These are phyloP conservation scores for Misgurnus anguillicaudatus DNA, from an alignment of 2,113 vertebrate genomes.

Conservation along the genomic window DNA sequence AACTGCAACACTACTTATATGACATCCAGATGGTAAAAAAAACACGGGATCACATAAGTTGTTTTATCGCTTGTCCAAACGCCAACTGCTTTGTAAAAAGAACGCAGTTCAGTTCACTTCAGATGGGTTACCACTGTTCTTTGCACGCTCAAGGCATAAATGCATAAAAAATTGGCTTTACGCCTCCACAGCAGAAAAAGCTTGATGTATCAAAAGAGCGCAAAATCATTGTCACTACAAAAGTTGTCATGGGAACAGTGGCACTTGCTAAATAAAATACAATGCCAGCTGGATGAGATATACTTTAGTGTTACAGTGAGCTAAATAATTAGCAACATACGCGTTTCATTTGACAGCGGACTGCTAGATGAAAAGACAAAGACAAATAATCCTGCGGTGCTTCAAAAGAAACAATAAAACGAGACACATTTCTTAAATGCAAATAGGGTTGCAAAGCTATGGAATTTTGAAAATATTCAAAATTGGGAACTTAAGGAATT, in stretches of 20 bases:
- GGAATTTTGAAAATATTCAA: no score
- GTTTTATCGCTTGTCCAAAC: not conserved
- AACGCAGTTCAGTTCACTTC: not conserved
- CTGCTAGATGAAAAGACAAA: not conserved
- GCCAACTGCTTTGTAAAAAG: not conserved
- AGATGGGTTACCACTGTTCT: not conserved
- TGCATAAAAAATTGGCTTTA: constrained; percentile 27
- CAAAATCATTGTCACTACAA: not conserved
- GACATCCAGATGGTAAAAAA: not conserved
- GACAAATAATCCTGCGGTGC: no score
- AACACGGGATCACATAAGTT: not conserved
- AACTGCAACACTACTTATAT: not conserved
- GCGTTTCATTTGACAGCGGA: not conserved
- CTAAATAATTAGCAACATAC: constrained; percentile 1
- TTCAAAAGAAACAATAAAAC: no score
- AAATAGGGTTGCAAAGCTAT: no score
- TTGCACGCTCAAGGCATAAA: constrained; percentile 66
- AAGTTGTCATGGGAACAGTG: constrained; percentile 30
- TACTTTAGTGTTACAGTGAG: not conserved
- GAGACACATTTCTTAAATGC: no score
- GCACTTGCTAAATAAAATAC: not conserved
- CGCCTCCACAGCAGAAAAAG: not conserved
- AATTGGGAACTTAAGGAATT: no score
- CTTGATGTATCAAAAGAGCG: not conserved
- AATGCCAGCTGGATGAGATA: not conserved